phyloP scores from a whole-genome alignment of 2,797 vertebrate genomes.

The Brotula barbata region DNA sequence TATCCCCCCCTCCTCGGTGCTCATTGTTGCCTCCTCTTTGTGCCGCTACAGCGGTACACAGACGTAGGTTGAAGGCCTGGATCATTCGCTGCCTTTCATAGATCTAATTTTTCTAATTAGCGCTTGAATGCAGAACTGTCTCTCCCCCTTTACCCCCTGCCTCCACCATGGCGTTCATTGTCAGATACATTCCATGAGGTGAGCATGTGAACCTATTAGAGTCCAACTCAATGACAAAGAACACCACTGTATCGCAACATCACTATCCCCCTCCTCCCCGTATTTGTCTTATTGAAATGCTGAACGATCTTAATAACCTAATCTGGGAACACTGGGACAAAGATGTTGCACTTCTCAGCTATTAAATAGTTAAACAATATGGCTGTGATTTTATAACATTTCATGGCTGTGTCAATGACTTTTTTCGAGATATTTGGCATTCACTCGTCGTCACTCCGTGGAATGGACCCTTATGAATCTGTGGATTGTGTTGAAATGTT shows the following conservation, averaged over 20 bases:
- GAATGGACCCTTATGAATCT: too few species aligned
- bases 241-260: constrained; percentile 26
- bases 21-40: constrained; percentile 79
- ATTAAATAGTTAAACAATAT: background rate
- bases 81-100: constrained; percentile 90
- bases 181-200: constrained; percentile 79
- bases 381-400: too few species aligned
- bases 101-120: constrained; percentile 99
- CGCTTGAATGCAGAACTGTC: constrained; percentile 85
- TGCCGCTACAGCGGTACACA: constrained; percentile 71
- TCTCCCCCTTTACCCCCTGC: constrained; percentile 61
- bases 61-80: constrained; percentile 89
- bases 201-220: constrained; percentile 82
- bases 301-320: constrained; percentile 77
- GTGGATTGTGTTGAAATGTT: too few species aligned
- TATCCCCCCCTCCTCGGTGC: constrained; percentile 76
- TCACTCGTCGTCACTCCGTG: too few species aligned
- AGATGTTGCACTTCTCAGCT: background rate
- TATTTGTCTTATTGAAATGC: constrained; percentile 70
- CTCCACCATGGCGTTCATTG: constrained; percentile 73
- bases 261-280: constrained; percentile 6
- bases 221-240: constrained; percentile 59
- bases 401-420: too few species aligned
- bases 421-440: too few species aligned
- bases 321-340: constrained; percentile 78